Percentiles rank a stretch among this genome's conserved stretches.
Evolutionary conservation across 2,797 vertebrate genomes (phyloP).

Genomic region (Falco berigora): DNA sequence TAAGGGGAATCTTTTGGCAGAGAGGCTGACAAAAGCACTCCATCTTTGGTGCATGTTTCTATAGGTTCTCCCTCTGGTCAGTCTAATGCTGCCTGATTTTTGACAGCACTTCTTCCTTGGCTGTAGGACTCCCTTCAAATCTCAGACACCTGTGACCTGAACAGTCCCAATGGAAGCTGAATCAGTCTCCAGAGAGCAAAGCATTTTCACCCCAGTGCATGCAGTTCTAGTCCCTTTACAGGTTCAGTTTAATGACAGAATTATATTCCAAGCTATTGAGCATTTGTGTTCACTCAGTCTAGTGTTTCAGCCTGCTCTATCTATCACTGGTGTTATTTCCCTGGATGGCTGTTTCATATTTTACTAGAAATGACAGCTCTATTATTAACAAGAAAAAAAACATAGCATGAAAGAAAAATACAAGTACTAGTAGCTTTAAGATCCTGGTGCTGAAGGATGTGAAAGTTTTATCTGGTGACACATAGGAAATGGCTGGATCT

Average conservation of each 20-base stretch:
- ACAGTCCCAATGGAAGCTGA: not conserved
- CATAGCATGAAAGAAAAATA: constrained; percentile 45
- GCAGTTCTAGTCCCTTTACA: not conserved
- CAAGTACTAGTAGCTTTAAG: constrained; percentile 33
- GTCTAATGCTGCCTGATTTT: not conserved
- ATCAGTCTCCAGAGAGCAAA: not conserved
- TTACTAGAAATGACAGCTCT: constrained; percentile 77
- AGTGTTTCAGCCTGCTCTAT: constrained; percentile 36
- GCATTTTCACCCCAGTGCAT: not conserved
- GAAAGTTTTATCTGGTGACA: constrained; percentile 40
- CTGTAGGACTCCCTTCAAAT: not conserved
- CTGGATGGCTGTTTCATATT: constrained; percentile 62
- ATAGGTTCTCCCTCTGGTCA: not conserved
- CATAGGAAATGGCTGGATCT: constrained; percentile 34
- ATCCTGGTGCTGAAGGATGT: constrained; percentile 54
- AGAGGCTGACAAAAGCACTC: not conserved
- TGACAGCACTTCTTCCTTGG: not conserved
- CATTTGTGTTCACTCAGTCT: constrained; percentile 34
- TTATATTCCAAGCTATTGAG: constrained; percentile 49
- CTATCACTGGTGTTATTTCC: constrained; percentile 66
- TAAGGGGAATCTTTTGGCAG: not conserved
- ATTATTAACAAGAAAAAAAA: constrained; percentile 72
- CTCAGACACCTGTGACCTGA: not conserved
- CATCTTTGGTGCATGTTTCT: not conserved
- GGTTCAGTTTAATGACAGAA: constrained; percentile 11